Evolutionary conservation across 2,113 vertebrate genomes (phyloP).

Genomic region (Psilopogon haemacephalus): DNA sequence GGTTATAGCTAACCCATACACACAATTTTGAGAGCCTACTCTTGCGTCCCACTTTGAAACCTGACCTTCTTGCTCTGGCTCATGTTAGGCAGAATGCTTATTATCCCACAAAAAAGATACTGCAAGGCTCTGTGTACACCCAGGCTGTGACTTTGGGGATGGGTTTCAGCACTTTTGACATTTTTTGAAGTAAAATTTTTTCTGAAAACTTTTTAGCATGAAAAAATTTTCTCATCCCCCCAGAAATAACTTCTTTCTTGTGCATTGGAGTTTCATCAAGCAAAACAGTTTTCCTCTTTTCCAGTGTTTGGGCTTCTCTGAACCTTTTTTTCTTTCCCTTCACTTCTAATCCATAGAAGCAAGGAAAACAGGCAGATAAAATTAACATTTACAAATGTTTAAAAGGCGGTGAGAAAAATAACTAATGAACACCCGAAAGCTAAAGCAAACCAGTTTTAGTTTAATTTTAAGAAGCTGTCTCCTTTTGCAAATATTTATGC

Average conservation of each 20-base stretch:
- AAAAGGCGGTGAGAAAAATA: neutral
- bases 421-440: neutral
- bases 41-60: constrained; percentile 33
- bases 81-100: constrained; percentile 4
- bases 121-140: neutral
- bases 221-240: constrained; percentile 39
- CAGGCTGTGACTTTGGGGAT: neutral
- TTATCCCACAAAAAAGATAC: constrained; percentile 15
- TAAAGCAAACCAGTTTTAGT: neutral
- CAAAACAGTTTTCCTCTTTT: constrained; percentile 47
- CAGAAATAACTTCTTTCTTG: constrained; percentile 40
- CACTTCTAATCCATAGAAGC: neutral
- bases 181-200: neutral
- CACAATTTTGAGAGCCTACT: neutral
- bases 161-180: constrained; percentile 21
- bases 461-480: neutral
- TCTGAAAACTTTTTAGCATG: constrained; percentile 31
- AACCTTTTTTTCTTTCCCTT: neutral
- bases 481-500: neutral
- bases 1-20: neutral
- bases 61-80: neutral
- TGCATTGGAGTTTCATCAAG: constrained; percentile 19
- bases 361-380: neutral
- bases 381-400: neutral
- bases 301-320: neutral